Evolutionary conservation across 2,888 invertebrate species (phyloP).

Genomic region (Nomada ferruginata): DNA sequence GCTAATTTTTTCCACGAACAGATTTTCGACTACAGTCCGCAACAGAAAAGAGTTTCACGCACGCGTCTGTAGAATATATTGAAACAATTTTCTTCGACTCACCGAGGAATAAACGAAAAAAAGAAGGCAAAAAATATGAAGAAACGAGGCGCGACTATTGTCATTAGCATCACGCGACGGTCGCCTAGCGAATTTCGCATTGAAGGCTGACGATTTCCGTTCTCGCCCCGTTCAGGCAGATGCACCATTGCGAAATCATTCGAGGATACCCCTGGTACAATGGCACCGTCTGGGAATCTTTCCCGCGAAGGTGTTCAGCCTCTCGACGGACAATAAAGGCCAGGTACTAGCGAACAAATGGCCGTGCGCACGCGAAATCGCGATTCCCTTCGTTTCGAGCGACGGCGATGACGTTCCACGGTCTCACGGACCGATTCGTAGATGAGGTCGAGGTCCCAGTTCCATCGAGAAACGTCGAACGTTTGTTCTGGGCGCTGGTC

Average conservation of each 20-base stretch:
- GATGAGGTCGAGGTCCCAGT: constrained; percentile 69
- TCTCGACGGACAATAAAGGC: constrained; percentile 70
- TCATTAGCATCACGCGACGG: constrained; percentile 73
- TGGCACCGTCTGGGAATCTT: constrained; percentile 80
- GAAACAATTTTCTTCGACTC: not conserved
- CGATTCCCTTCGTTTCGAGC: constrained; percentile 31
- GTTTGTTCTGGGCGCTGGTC: too few relatives aligned
- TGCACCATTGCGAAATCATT: constrained; percentile 64
- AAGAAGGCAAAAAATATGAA: constrained; percentile 32
- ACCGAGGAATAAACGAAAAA: not conserved
- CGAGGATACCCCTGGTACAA: constrained; percentile 71
- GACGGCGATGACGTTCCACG: constrained; percentile 34
- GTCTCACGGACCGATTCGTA: constrained; percentile 51
- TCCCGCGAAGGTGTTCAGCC: constrained; percentile 78
- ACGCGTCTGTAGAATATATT: too few relatives aligned
- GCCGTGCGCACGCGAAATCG: constrained; percentile 52
- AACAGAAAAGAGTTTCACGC: too few relatives aligned
- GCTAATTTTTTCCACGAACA: too few relatives aligned
- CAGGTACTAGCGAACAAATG: constrained; percentile 71
- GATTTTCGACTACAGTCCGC: too few relatives aligned
- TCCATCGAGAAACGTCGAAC: constrained; percentile 14
- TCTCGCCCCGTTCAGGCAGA: constrained; percentile 39
- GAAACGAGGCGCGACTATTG: constrained; percentile 38
- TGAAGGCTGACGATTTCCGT: constrained; percentile 67
- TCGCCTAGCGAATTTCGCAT: constrained; percentile 55